Evolutionary conservation across 2,797 vertebrate genomes (phyloP).

Genomic region (Peromyscus aztecus): DNA sequence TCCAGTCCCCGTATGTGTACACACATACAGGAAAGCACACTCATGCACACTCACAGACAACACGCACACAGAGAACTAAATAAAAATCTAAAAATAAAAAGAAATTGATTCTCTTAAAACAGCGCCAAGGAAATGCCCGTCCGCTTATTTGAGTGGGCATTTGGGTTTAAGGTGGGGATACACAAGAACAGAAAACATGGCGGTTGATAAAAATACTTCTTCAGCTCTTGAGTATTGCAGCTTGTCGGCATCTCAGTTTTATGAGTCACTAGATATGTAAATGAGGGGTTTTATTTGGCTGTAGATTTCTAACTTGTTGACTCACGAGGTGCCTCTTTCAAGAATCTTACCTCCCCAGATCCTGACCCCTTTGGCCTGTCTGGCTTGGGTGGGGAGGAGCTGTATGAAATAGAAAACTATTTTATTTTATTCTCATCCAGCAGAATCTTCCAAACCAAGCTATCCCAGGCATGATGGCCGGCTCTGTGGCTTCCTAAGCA

Average conservation of each 20-base stretch:
- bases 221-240: slow-evolving; percentile 41
- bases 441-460: slow-evolving; percentile 61
- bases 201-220: slow-evolving; percentile 21
- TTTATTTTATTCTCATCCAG: slow-evolving; percentile 64
- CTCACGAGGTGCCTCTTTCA: slow-evolving; percentile 66
- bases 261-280: slow-evolving; percentile 61
- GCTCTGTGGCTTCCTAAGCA: slow-evolving; percentile 70
- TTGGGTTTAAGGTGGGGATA: neutral
- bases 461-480: slow-evolving; percentile 76
- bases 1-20: neutral
- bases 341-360: slow-evolving; percentile 77
- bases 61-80: neutral
- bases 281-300: slow-evolving; percentile 61
- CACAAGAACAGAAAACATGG: slow-evolving; percentile 42
- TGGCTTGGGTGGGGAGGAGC: slow-evolving; percentile 19
- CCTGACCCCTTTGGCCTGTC: slow-evolving; percentile 74
- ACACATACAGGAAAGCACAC: neutral
- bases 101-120: slow-evolving; percentile 71
- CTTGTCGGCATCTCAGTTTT: slow-evolving; percentile 36
- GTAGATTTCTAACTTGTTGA: slow-evolving; percentile 65
- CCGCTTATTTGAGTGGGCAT: slow-evolving; percentile 64
- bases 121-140: slow-evolving; percentile 29
- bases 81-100: neutral
- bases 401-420: slow-evolving; percentile 65
- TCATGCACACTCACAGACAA: neutral